These are phyloP conservation scores for Synanthedon formicaeformis DNA, from an alignment of 2,888 invertebrate genomes.

Conservation along the genomic window DNA sequence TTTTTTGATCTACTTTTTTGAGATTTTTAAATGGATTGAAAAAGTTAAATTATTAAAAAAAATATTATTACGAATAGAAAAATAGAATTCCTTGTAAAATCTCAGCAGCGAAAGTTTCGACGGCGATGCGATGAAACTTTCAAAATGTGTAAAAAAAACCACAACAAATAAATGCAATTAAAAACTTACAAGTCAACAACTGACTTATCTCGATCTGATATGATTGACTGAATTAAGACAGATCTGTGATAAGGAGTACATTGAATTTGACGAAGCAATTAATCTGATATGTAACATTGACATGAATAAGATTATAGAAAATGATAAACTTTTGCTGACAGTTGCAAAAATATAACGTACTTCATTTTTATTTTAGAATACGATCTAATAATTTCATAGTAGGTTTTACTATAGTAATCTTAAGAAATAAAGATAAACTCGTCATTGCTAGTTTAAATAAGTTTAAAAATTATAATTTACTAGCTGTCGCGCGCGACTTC, in stretches of 20 bases:
- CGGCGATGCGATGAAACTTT: not conserved
- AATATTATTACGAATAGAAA: too few species aligned
- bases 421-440: too few species aligned
- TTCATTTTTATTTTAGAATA: too few species aligned
- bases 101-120: slow-evolving; percentile 9
- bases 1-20: not conserved
- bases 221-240: slow-evolving; percentile 3
- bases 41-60: not conserved
- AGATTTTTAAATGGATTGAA: too few species aligned
- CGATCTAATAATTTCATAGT: too few species aligned
- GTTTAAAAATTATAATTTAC: too few species aligned
- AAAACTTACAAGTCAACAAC: slow-evolving; percentile 24
- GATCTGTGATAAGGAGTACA: slow-evolving; percentile 5
- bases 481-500: too few species aligned
- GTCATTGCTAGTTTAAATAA: too few species aligned
- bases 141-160: not conserved
- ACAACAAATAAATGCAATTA: slow-evolving; percentile 14
- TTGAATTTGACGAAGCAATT: slow-evolving; percentile 20
- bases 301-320: not conserved
- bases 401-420: too few species aligned
- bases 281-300: slow-evolving; percentile 7
- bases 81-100: not conserved
- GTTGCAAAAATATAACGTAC: too few species aligned
- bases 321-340: not conserved
- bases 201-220: slow-evolving; percentile 13